Evolutionary conservation across 2,797 vertebrate genomes (phyloP), one percentile per base, ranked within the genome.

Genomic region (Nannoperca obscura): DNA sequence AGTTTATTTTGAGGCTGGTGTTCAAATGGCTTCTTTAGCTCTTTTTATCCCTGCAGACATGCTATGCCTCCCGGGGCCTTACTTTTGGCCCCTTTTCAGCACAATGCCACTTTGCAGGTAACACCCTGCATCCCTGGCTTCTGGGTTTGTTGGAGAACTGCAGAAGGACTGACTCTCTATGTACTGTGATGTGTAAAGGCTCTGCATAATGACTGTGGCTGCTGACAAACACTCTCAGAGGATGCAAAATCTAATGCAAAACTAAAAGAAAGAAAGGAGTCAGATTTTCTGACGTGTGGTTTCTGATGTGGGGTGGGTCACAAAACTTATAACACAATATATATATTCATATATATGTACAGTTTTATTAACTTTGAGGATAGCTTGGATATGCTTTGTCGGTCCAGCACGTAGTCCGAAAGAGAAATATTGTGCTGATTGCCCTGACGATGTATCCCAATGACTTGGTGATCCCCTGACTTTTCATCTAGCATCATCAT

Each of bases 81-180:
- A 63, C n/a, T 27, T 74, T 80, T 74, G 36, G 34, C 2, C 13
- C n/a, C 24, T 49, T 54, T 34, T 24, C 49, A 38, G 27, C 10
- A 10, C 2, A 22, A 32, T 12, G 36, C n/a, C 46, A 42, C 53
- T 38, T 40, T 24, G 11, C n/a, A 47, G 9, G 14, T 42, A 58
- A 59, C 36, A 47, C 11, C 42, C n/a, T 57, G 42, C 24, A 6
- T 7, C 13, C 4, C 1, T 34, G 8, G 49, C 49, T 47, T 55
- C 55, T 40, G 30, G 32, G 20, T 62, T 9, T 54, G 27, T 15
- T 72, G 27, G 17, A 50, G 44, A 52, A 14, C n/a, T 57, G 52
- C 42, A 38, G 69, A 24, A 36, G n/a, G 30, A 58, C 42, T 40
- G 32, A 13, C 49, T 53, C 40, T 14, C 40, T 34, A 32, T 32